phyloP scores from a whole-genome alignment of 2,113 vertebrate genomes.

The Ptychochromis oligacanthus region DNA sequence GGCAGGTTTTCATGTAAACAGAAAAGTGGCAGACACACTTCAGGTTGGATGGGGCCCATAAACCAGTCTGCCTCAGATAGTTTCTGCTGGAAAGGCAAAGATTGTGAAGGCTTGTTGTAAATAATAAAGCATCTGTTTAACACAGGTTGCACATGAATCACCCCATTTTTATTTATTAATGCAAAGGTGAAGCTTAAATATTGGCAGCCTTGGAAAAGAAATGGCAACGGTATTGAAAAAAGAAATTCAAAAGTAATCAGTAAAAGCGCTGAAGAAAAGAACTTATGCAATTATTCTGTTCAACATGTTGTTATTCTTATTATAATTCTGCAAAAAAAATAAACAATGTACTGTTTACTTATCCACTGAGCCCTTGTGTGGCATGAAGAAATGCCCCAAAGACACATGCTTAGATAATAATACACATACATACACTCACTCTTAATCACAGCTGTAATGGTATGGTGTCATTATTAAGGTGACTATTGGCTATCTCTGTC shows the following conservation, averaged over 20 bases:
- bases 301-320: neutral
- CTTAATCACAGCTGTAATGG: conserved; percentile 29
- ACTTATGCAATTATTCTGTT: neutral
- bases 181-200: too few relatives aligned
- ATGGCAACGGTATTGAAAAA: neutral
- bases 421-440: neutral
- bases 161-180: too few relatives aligned
- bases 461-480: conserved; percentile 32
- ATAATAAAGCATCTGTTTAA: neutral
- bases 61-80: neutral
- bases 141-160: neutral
- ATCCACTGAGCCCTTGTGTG: neutral
- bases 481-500: conserved; percentile 58
- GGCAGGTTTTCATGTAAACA: neutral
- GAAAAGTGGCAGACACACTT: neutral
- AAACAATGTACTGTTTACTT: neutral
- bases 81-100: neutral
- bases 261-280: neutral
- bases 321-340: neutral
- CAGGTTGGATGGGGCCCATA: neutral
- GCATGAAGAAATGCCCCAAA: neutral
- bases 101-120: neutral
- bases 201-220: neutral
- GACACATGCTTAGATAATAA: neutral
- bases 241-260: neutral